Percentiles rank a stretch among this genome's conserved stretches.
phyloP scores from a whole-genome alignment of 2,113 vertebrate genomes.

The Tursiops truncatus region DNA sequence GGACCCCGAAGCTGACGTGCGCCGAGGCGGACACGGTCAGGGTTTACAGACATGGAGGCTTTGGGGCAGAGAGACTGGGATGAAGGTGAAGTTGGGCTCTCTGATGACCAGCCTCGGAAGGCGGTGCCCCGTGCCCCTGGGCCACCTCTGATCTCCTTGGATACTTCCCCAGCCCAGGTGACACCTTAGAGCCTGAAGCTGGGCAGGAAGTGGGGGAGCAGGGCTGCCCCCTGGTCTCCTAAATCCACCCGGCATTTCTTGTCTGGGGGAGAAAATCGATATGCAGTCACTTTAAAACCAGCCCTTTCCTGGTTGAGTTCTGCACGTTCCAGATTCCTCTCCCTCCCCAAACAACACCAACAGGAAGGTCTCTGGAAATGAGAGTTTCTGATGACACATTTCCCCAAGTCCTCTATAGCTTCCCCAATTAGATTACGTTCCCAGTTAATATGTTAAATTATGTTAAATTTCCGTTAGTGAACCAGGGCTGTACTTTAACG shows the following conservation, averaged over 20 bases:
- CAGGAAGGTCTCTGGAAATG: background rate
- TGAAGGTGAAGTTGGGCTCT: accelerated
- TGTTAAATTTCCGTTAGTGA: background rate
- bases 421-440: background rate
- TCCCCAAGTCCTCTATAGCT: background rate
- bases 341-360: accelerated
- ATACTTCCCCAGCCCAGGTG: too few species aligned
- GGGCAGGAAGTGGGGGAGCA: background rate
- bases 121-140: background rate
- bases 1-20: accelerated
- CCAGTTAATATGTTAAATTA: background rate
- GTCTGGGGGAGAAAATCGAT: background rate
- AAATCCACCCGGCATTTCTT: accelerated
- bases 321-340: background rate
- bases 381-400: background rate
- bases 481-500: background rate
- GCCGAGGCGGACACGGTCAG: accelerated
- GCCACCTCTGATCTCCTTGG: background rate
- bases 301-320: background rate
- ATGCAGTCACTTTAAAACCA: background rate
- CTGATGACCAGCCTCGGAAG: accelerated
- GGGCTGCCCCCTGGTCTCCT: too few species aligned
- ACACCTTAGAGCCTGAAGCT: too few species aligned
- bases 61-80: accelerated
- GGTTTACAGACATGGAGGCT: accelerated